Base-by-base conservation (phyloP, 2,113 vertebrate species). In the Daubentonia madagascariensis region DNA sequence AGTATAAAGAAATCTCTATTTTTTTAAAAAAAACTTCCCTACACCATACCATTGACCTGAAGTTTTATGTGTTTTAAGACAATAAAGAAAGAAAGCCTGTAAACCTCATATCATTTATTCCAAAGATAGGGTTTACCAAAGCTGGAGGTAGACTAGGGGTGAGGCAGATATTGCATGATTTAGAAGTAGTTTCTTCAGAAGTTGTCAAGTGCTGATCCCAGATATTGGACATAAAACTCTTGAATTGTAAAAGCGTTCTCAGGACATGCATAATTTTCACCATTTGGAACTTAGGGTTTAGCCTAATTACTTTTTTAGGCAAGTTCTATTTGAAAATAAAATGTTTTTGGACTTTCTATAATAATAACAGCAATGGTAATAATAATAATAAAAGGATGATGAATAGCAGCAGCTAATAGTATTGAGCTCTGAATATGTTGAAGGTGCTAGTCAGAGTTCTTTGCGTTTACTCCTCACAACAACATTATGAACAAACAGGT, bases 321-420 rank as follows among this genome's bases (percentile, higher is more conserved):
- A 79, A 54, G 14, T 50, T 79, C 37, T 72, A 48, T 61, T 78
- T 91, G 40, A 63, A 91, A 76, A 67, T 72, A 59, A 85, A 75
- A 67, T 37, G 52, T 63, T 3, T 40, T 32, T 73, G 45, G 12
- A 40, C 12, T 75, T 63, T 73, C 23, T 73, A 9, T 52, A 28
- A 81, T 40, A 63, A 63, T 12, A 30, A 43, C 12, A 17, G 8
- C 23, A 32, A 17, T 48, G 6, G 30, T 45, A 48, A 61, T 83
- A 50, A 35, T 3, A 63, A 22, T 17, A 48, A 43, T 8, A 37
- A 35, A 37, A 35, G 16, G 65, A 22, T 73, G 75, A 45, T 35
- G 14, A 45, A 54, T 18, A 8, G 1, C 1, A 63, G 9, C 1
- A 45, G 9, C 3, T 45, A 52, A 8, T 20, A 45, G 0, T 40